Conservation (phyloP, 2,113 vertebrate species). For the Hystrix brachyura region DNA sequence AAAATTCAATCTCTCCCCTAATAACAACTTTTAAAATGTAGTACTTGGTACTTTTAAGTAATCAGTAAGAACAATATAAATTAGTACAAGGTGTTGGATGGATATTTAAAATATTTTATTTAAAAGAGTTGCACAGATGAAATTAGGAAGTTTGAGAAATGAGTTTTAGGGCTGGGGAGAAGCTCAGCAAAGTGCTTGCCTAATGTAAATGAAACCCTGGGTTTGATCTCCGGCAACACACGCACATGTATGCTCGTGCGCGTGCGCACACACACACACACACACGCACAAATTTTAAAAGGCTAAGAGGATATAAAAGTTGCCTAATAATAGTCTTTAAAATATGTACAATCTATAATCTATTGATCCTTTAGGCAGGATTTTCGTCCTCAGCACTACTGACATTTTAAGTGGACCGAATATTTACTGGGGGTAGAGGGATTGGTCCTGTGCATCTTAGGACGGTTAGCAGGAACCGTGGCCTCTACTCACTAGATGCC, state of each 20-base stretch:
- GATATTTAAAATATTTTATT: conserved; percentile 47
- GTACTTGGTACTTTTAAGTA: conserved; percentile 58
- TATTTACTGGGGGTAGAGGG: not conserved
- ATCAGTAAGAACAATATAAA: conserved; percentile 35
- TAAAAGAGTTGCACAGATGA: not conserved
- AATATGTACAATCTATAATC: not conserved
- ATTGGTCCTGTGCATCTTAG: not conserved
- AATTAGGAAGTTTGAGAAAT: conserved; percentile 4
- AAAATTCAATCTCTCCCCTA: not conserved
- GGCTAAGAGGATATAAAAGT: conserved; percentile 22
- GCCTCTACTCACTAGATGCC: not conserved
- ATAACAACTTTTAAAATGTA: conserved; percentile 32
- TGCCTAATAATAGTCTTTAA: conserved; percentile 51
- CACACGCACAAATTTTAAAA: not conserved
- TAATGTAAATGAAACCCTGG: not conserved
- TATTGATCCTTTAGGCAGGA: not conserved
- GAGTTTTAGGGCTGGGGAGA: not conserved
- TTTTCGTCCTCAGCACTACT: conserved; percentile 17
- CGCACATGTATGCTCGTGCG: no score
- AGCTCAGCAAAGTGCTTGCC: not conserved
- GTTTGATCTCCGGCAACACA: not conserved
- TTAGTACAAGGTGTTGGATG: not conserved
- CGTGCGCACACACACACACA: not conserved
- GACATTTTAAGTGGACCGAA: not conserved
- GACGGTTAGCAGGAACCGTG: conserved; percentile 14